Evolutionary conservation across 2,113 vertebrate species (phyloP), one percentile per base, ranked within the genome.

Genomic region (Fukomys damarensis): DNA sequence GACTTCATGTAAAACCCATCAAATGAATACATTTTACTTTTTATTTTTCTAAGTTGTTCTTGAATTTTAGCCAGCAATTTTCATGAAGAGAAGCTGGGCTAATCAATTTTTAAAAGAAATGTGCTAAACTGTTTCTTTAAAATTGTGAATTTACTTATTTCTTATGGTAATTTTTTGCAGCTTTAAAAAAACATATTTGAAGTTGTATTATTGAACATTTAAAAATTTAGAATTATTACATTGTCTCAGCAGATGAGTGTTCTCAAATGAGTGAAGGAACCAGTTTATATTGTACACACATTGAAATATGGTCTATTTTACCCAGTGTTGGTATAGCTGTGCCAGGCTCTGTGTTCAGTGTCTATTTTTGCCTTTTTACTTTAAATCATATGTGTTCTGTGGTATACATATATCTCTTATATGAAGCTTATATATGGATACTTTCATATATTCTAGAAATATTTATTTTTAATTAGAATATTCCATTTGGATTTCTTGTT

Each of bases 381-480:
- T 93, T 52, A 65, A 94, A 52, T 56, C 6, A 49, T 63, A 65
- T 93, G 35, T 54, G 49, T 49, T 22, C 10, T 86, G 59, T 30
- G 24, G 32, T 72, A 66, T 88, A 63, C 3, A 12, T 49, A 61
- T 58, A 3, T 32, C 20, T 89, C 43, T 88, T 72, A 28, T 65
- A 91, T 88, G 35, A 43, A 88, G 41, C 11, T 88, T 61, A 19
- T 12, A 38, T 2, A 6, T 61, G 58, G 3, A 46, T 61, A n/a
- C 3, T 79, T 94, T 85, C 35, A 52, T n/a, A 26, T 56, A 49
- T 32, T 28, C n/a, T 59, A 77, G 14, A 65, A 66, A 7, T n/a
- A 41, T 54, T 93, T 82, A 43, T 96, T 94, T 93, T 76, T 41
- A 88, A 85, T 84, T 74, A 72, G 12, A 89, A 59, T 81, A 43